Base-by-base conservation (phyloP, 2,797 vertebrate genomes). In the Coregonus suidteri region DNA sequence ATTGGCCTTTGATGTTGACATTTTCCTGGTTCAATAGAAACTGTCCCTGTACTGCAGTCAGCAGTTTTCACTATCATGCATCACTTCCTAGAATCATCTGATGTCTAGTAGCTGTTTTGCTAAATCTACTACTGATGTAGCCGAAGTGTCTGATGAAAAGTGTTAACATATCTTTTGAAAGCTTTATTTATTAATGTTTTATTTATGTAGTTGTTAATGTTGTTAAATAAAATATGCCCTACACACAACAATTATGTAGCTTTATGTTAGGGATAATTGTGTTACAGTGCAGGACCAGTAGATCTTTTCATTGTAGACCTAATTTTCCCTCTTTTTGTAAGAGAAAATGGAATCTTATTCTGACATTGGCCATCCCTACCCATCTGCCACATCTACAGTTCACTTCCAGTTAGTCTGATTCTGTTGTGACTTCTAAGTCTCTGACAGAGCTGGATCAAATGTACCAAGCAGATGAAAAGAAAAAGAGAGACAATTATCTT, bases 21-120 rank as follows among this genome's bases (percentile, higher is more conserved):
- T 87, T 86, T 84, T 78, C 82, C 41, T 72, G 73, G 78, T 78
- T 82, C 72, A 68, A 75, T 82, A 25, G 25, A 20, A 34, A 47
- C 71, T 13, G 54, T 52, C 69, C 53, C 16, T 37, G 64, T 51
- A 70, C 59, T 79, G 73, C 76, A 77, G 82, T 86, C 86, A 88
- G 81, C 88, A 84, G 52, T 84, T 86, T 74, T 54, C 14, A 73
- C 78, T 41, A 16, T 31, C 51, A 34, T 35, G 53, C 53, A 34
- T 56, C 25, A 56, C 71, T 56, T 56, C 52, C 30, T 34, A 5
- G 25, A 73, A 34, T 25, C 11, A 35, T 47, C 41, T 18, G 20
- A 73, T 53, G 16, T n/a, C 6, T 73, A 14, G 31, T 35, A 34
- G 30, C 30, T 73, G 53, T 34, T 54, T 53, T 2, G 52, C 2